Evolutionary conservation across 2,113 vertebrate genomes (phyloP).

Genomic region (Turdus rufiventris): DNA sequence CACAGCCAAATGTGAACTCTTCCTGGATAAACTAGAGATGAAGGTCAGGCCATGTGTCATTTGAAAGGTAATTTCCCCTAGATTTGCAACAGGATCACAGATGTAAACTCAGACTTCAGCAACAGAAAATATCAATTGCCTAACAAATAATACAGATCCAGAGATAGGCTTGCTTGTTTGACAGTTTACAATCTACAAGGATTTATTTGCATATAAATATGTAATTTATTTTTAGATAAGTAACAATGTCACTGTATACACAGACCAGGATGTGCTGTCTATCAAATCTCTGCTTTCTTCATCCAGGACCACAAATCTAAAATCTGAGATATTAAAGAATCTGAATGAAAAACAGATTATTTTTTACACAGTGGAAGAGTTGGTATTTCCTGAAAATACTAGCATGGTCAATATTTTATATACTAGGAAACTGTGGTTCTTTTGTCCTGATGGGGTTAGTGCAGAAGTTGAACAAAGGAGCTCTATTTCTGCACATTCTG

Average conservation of each 20-base stretch:
- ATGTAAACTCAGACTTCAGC: background rate
- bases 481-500: slow-evolving; percentile 48
- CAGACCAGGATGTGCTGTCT: background rate
- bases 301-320: background rate
- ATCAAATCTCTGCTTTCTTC: background rate
- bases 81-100: background rate
- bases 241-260: background rate
- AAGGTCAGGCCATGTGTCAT: slow-evolving; percentile 6
- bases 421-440: slow-evolving; percentile 38
- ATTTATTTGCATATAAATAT: background rate
- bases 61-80: slow-evolving; percentile 30
- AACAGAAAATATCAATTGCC: background rate
- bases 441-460: slow-evolving; percentile 17
- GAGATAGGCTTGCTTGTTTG: background rate
- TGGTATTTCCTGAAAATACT: slow-evolving; percentile 66
- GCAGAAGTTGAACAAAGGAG: slow-evolving; percentile 37
- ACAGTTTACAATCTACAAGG: background rate
- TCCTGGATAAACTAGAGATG: slow-evolving; percentile 14
- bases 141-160: background rate
- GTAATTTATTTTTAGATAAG: background rate
- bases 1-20: background rate
- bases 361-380: slow-evolving; percentile 54
- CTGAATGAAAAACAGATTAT: slow-evolving; percentile 43
- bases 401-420: slow-evolving; percentile 50
- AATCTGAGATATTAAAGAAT: slow-evolving; percentile 39